These are phyloP conservation scores for Orchestes rusci DNA, from an alignment of 2,888 invertebrate genomes.

Conservation along the genomic window DNA sequence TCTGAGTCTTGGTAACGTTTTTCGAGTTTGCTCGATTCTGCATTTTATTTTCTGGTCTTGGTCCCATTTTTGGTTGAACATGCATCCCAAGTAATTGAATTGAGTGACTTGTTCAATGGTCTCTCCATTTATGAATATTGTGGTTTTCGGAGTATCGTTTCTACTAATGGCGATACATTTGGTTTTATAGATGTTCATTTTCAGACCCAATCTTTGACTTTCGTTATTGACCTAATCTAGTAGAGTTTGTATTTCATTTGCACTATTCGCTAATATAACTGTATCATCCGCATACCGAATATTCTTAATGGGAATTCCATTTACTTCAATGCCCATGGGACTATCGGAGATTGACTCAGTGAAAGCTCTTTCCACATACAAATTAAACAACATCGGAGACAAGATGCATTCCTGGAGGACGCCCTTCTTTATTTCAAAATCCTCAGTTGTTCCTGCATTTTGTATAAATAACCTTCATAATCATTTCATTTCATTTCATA, in stretches of 20 bases:
- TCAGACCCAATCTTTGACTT: background rate
- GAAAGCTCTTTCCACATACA: background rate
- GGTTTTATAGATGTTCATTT: background rate
- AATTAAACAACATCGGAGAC: background rate
- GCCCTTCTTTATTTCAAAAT: background rate
- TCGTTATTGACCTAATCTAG: background rate
- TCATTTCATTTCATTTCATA: too few relatives aligned
- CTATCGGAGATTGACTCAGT: background rate
- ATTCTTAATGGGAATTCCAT: background rate
- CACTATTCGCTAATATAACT: background rate
- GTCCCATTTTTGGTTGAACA: background rate
- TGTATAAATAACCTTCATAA: too few relatives aligned
- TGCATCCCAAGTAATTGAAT: slow-evolving; percentile 1
- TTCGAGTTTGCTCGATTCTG: background rate
- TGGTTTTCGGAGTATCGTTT: background rate
- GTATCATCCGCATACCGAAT: slow-evolving; percentile 1
- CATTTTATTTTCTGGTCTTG: background rate
- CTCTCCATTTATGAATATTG: background rate
- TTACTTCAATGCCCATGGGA: background rate
- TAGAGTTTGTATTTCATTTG: background rate
- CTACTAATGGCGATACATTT: background rate
- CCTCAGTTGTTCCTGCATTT: too few relatives aligned
- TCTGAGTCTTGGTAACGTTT: background rate
- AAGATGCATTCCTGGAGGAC: background rate
- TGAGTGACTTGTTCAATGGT: background rate